Evolutionary conservation across 2,113 vertebrate species (phyloP).

Genomic region (Siniperca chuatsi): DNA sequence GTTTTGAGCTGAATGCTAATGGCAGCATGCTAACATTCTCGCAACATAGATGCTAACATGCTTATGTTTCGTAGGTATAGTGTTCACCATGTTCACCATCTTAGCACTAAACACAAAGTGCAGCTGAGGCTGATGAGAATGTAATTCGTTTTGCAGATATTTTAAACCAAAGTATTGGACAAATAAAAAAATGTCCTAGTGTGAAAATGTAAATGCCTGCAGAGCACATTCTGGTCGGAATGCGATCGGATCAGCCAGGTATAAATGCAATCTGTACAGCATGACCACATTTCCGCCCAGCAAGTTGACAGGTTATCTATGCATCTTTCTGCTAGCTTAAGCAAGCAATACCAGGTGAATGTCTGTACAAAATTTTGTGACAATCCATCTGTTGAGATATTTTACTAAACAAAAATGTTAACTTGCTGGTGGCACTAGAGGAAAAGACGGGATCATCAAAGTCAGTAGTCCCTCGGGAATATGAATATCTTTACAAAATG

Average conservation of each 20-base stretch:
- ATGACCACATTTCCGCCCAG: background rate
- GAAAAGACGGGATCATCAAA: background rate
- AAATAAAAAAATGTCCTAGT: too few relatives aligned
- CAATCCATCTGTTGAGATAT: too few relatives aligned
- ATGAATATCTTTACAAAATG: background rate
- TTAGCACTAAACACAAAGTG: background rate
- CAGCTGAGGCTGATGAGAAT: background rate
- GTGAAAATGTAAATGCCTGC: too few relatives aligned
- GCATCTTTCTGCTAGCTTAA: background rate
- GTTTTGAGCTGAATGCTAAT: background rate
- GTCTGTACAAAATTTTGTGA: too few relatives aligned
- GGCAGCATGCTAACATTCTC: background rate
- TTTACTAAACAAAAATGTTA: background rate
- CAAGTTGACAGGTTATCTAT: background rate
- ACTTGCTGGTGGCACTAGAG: background rate
- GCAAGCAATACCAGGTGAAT: background rate
- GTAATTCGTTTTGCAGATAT: background rate
- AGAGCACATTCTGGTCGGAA: background rate
- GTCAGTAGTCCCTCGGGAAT: background rate
- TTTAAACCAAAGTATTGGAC: background rate
- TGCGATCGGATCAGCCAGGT: too few relatives aligned
- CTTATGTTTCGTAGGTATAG: background rate
- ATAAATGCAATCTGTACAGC: background rate
- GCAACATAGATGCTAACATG: background rate
- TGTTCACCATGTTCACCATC: background rate